Base-by-base conservation (phyloP, 1,140 invertebrate genomes). In the Musca domestica region DNA sequence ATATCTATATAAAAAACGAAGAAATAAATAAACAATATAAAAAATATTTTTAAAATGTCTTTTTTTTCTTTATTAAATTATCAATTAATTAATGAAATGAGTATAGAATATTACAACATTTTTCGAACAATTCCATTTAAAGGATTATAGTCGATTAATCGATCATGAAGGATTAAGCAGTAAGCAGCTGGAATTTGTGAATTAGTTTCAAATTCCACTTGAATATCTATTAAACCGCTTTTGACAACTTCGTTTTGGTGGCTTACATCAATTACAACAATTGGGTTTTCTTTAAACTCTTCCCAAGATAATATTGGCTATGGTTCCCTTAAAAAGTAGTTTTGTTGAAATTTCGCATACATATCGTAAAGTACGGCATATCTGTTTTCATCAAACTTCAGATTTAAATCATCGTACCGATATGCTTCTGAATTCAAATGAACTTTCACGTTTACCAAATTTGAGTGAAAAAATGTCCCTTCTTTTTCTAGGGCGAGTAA, bases 391-490 rank as follows among this genome's bases (percentile, higher is more conserved):
- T 65, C 67, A 47, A 69, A 65, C 23, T 72, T 65, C 10, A 72
- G 27, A 68, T 74, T 68, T 41, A 77, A 64, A 70, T 78, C 71
- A 47, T 80, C 71, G 69, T 78, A 76, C 10, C 75, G 75, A 72
- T 75, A 71, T n/a, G 58, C 20, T 49, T 27, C 58, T 9, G 70
- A 73, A 66, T 79, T 77, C 47, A 80, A 49, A 71, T 70, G 71
- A 1, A 79, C 49, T 66, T 73, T 73, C 2, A 77, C 25, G 64
- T 75, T 74, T 52, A 17, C 58, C 17, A 76, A 51, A 47, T 72
- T 48, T 56, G 5, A 27, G 63, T 74, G 66, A 70, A 3, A 6
- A 48, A 25, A 48, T 17, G n/a, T 67, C n/a, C n/a, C 12, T 47
- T 58, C 63, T 3, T 9, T 64, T 48, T 15, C 14, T 25, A 48